phyloP scores from a whole-genome alignment of 2,888 invertebrate genomes.

The Ormyrus labotus region DNA sequence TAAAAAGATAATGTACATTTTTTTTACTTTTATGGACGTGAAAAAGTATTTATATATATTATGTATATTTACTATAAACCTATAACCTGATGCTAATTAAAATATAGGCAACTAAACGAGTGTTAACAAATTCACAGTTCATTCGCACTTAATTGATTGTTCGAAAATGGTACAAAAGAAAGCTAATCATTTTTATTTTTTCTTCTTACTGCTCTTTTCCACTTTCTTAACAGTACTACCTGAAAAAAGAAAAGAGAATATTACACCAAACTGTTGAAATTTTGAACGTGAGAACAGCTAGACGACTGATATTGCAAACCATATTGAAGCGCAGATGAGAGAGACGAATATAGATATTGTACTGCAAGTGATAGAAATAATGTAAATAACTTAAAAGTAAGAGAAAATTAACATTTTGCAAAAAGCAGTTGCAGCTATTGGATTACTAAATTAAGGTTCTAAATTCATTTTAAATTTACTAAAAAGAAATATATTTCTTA shows the following conservation, averaged over 20 bases:
- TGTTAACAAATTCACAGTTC: not conserved
- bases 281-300: not conserved
- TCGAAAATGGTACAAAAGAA: not conserved
- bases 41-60: not conserved
- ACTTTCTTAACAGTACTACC: conserved; percentile 7
- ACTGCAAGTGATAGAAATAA: not conserved
- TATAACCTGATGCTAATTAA: not conserved
- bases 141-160: not conserved
- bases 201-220: conserved; percentile 23
- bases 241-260: conserved; percentile 12
- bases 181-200: not conserved
- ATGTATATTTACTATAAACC: not conserved
- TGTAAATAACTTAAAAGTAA: not conserved
- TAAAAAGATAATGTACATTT: not conserved
- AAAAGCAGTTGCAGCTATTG: not conserved
- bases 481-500: no score
- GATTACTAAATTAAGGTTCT: not conserved
- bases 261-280: not conserved
- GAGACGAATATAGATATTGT: not conserved
- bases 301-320: not conserved
- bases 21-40: not conserved
- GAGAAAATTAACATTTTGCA: not conserved
- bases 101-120: not conserved
- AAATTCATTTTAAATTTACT: no score
- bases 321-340: not conserved